A percentile compares a stretch with the other conserved stretches of the same genome.
Conservation (phyloP, 1,140 invertebrate genomes). For the Bombus sibiricus region DNA sequence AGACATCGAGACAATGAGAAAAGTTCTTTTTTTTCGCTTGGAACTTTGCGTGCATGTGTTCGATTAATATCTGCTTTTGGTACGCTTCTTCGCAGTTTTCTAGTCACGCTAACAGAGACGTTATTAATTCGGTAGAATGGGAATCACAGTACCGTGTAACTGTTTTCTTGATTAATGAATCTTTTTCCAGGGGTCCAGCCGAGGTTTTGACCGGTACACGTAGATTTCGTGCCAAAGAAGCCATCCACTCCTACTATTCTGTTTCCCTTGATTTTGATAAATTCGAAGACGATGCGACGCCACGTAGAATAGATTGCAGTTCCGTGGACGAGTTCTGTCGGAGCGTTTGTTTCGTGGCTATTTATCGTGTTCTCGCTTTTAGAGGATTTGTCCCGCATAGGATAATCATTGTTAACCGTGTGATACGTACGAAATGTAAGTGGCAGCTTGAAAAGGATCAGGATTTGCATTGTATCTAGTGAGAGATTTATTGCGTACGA, state of each 20-base stretch:
- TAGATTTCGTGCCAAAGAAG: not conserved
- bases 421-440: slow-evolving; percentile 6
- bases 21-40: not conserved
- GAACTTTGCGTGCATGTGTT: not conserved
- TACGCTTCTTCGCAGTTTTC: not conserved
- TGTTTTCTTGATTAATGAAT: slow-evolving; percentile 41
- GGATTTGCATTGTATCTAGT: not conserved
- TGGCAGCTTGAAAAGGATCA: not conserved
- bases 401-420: slow-evolving; percentile 3
- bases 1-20: too few species aligned
- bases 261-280: slow-evolving; percentile 42
- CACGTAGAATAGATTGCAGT: slow-evolving; percentile 11
- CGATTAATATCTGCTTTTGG: not conserved
- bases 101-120: not conserved
- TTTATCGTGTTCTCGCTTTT: slow-evolving; percentile 5
- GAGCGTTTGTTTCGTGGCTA: slow-evolving; percentile 11
- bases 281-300: slow-evolving; percentile 33
- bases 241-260: not conserved
- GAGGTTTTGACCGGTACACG: not conserved
- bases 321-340: not conserved
- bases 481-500: not conserved
- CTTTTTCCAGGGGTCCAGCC: slow-evolving; percentile 14
- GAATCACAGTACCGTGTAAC: not conserved
- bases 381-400: not conserved
- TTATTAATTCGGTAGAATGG: slow-evolving; percentile 25